phyloP scores from a whole-genome alignment of 2,113 vertebrate genomes.

The Echinops telfairi region DNA sequence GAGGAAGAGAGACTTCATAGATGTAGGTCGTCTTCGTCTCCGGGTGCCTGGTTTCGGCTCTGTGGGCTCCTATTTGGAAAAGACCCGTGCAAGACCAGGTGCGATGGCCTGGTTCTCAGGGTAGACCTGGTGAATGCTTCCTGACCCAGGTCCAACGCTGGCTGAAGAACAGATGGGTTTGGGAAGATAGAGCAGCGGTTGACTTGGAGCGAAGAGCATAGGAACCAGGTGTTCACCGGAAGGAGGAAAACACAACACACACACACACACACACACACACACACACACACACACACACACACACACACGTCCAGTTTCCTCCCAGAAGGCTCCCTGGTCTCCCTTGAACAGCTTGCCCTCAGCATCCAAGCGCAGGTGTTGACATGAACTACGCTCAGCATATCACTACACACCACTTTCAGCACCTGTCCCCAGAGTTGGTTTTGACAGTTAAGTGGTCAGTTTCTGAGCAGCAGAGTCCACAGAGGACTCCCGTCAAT shows the following conservation, averaged over 20 bases:
- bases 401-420: background rate
- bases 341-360: background rate
- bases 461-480: background rate
- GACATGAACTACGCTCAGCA: no score
- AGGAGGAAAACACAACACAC: background rate
- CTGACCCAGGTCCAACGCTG: background rate
- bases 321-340: background rate
- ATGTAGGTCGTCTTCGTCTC: background rate
- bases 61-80: background rate
- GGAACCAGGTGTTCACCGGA: background rate
- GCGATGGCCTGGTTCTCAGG: background rate
- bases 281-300: background rate
- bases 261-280: background rate
- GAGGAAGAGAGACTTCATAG: background rate
- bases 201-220: background rate
- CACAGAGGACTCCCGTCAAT: background rate
- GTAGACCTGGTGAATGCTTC: background rate
- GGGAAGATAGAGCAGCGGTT: background rate
- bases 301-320: background rate
- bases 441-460: background rate
- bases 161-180: background rate
- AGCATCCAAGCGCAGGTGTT: accelerated
- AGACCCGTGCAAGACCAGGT: background rate
- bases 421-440: background rate
- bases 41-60: background rate